Conservation (phyloP, 2,888 invertebrate species). For the Sialis fuliginosa region DNA sequence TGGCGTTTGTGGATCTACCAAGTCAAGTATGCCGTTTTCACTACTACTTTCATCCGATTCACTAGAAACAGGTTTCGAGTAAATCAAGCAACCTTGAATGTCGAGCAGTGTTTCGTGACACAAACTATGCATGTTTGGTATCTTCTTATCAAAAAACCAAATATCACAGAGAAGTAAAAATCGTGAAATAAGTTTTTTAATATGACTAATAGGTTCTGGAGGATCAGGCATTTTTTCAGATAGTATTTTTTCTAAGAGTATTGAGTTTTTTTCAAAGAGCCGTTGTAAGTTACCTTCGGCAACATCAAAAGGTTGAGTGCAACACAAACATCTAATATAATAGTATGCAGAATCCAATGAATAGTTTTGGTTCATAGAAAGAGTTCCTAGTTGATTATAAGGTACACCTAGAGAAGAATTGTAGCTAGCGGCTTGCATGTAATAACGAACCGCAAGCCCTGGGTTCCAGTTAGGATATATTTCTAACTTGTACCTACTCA, state of each 20-base stretch:
- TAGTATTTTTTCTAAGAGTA: constrained; percentile 34
- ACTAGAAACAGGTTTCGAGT: constrained; percentile 24
- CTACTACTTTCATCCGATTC: constrained; percentile 33
- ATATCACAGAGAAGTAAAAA: constrained; percentile 41
- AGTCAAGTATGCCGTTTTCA: constrained; percentile 31
- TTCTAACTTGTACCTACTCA: constrained; percentile 72
- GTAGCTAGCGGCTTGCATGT: constrained; percentile 62
- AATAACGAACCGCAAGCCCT: constrained; percentile 62
- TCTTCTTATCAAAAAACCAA: constrained; percentile 44
- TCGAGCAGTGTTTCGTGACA: constrained; percentile 54
- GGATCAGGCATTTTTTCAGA: constrained; percentile 19
- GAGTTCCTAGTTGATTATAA: constrained; percentile 83
- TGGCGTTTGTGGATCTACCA: constrained; percentile 32
- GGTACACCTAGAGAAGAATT: constrained; percentile 77
- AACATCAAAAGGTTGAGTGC: constrained; percentile 70
- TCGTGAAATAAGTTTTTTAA: constrained; percentile 29
- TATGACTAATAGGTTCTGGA: constrained; percentile 25
- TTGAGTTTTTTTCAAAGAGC: constrained; percentile 48
- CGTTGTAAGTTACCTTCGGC: constrained; percentile 73
- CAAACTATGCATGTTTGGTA: constrained; percentile 43
- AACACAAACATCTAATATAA: constrained; percentile 69
- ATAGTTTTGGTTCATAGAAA: constrained; percentile 62
- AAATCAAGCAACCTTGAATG: constrained; percentile 51
- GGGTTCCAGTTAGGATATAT: constrained; percentile 50
- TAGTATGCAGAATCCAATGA: constrained; percentile 78